Percentiles rank a stretch among this genome's conserved stretches.
These are phyloP conservation scores for Adelosebastes latens DNA, from an alignment of 2,797 vertebrate species.

Conservation along the genomic window DNA sequence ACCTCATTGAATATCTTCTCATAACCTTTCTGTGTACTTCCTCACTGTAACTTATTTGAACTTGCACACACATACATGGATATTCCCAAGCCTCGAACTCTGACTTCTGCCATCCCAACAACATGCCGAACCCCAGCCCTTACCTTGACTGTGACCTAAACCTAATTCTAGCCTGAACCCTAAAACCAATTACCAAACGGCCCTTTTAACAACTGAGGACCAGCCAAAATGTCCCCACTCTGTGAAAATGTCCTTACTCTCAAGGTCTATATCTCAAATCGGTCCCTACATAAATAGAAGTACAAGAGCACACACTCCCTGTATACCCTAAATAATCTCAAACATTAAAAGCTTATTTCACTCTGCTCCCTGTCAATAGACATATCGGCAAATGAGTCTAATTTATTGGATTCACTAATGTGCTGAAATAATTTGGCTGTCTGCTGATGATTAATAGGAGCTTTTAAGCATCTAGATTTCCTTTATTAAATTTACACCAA, in stretches of 20 bases:
- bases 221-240: not conserved
- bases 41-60: not conserved
- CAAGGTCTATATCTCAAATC: not conserved
- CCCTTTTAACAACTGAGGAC: not conserved
- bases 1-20: not conserved
- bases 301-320: not conserved
- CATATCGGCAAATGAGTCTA: slow-evolving; percentile 68
- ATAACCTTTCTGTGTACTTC: not conserved
- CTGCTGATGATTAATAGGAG: slow-evolving; percentile 71
- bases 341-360: slow-evolving; percentile 53
- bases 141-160: not conserved
- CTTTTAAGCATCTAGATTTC: slow-evolving; percentile 66
- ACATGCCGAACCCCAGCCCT: not conserved
- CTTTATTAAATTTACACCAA: slow-evolving; percentile 72
- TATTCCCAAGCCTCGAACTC: not conserved
- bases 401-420: slow-evolving; percentile 71
- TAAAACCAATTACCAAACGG: not conserved
- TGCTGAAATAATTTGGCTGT: slow-evolving; percentile 67
- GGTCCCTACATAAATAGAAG: not conserved
- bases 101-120: not conserved
- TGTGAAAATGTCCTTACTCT: not conserved
- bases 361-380: slow-evolving; percentile 58
- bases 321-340: slow-evolving; percentile 31
- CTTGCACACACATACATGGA: not conserved
- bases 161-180: not conserved